Evolutionary conservation across 2,888 invertebrate genomes (phyloP), one percentile per base, ranked within the genome.

Genomic region (Resseliella maxima): DNA sequence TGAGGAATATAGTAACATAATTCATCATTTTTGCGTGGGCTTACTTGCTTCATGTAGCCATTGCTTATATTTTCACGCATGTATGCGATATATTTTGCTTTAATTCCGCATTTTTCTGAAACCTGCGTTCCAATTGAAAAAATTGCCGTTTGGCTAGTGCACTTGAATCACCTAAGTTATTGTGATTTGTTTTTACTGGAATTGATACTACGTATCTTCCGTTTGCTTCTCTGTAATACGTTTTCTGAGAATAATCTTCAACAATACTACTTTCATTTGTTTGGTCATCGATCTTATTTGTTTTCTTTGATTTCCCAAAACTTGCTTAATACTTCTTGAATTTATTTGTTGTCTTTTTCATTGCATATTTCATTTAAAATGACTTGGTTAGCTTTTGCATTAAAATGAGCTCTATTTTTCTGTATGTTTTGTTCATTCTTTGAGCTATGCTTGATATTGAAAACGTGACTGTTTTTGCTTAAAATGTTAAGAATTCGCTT

Each of bases 281-380:
- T 81, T 35, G 2, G 21, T 6, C 8, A 12, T 81, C 36, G 36
- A 2, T 18, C 35, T 36, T 18, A 18, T 81, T 81, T 24, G 21
- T 36, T 35, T n/a, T 81, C 81, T 36, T 81, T 36, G 5, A 36
- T 36, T 81, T 81, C 81, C 35, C 35, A 81, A 36, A 81, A 81
- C 18, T 18, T 81, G 18, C 12, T 5, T 24, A 81, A 81, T 36
- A 36, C 81, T n/a, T 81, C 35, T 36, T 81, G 18, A 15, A 36
- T 5, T 6, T 15, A 35, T 81, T 81, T 36, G 35, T 36, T 81
- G 1, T 27, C 18, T 10, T 24, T 27, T 24, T 31, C 8, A 27
- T n/a, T n/a, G n/a, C n/a, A n/a, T n/a, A n/a, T n/a, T n/a, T n/a
- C n/a, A n/a, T n/a, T n/a, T n/a, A n/a, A n/a, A n/a, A n/a, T n/a